Evolutionary conservation across 2,888 invertebrate genomes (phyloP), one percentile per base, ranked within the genome.

Genomic region (Abrostola tripartita): DNA sequence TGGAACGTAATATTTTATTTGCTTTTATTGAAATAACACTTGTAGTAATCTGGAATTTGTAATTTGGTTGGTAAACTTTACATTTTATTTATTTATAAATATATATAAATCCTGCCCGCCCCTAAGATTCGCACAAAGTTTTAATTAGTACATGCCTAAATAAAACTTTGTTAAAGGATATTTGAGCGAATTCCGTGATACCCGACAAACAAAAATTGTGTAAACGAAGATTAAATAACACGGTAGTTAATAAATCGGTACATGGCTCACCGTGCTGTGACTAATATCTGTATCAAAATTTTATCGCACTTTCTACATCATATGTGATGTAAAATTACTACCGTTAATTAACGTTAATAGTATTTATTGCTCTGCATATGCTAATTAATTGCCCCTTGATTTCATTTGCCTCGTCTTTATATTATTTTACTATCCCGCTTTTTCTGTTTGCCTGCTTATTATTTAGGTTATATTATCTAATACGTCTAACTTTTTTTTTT

Each of bases 221-320:
- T 68, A 52, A 66, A 67, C 51, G 37, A 5, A 65, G 38, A 66
- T 70, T 70, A 65, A 72, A 78, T 72, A 69, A 71, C 66, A 68
- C 41, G 61, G 44, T 42, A 56, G 57, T 71, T 54, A 55, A 75
- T 64, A 56, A 62, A 57, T 73, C 65, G 62, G 63, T 53, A 51
- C 62, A 68, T 49, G 47, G 59, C 60, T 52, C 49, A 36, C 38
- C 40, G 47, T 62, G 47, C 66, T 65, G 74, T 76, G 63, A 78
- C 74, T 79, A 78, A 81, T 71, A 76, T 62, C 65, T 79, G 70
- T 75, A 76, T 65, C 76, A 65, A 68, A 76, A 71, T 61, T 74
- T 71, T 71, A 79, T 77, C 61, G 63, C 65, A 66, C 80, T 82
- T 78, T 81, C 78, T 73, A 82, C 71, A 65, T 63, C 60, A 61